Conservation (phyloP, 23 tunicate species). For the Phallusia fumigata region DNA sequence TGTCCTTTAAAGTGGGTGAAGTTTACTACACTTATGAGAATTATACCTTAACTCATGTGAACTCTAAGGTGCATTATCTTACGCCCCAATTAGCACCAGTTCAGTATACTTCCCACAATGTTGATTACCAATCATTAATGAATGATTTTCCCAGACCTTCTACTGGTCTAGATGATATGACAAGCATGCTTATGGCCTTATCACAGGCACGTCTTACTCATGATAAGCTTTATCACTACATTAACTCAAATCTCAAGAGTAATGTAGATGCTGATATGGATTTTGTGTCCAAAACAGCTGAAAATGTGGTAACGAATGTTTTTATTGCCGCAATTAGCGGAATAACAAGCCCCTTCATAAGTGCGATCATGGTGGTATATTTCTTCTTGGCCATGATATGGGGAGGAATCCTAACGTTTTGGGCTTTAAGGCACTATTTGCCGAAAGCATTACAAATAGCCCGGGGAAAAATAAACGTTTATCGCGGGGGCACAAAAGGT, state of each 20-base stretch:
- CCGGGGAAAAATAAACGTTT: not conserved
- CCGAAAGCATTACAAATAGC: not conserved
- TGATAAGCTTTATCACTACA: slow-evolving; percentile 12
- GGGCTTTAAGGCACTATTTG: not conserved
- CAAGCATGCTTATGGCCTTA: slow-evolving; percentile 9
- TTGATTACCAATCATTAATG: slow-evolving; percentile 2
- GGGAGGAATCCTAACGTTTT: slow-evolving; percentile 1
- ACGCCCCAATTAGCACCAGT: slow-evolving; percentile 9
- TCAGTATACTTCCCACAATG: not conserved
- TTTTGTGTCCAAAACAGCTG: not conserved
- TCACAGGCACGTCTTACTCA: not conserved
- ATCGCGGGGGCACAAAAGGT: not conserved
- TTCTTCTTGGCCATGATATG: not conserved
- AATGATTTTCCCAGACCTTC: slow-evolving; percentile 6
- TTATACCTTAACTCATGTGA: not conserved
- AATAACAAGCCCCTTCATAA: not conserved
- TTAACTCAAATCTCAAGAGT: not conserved
- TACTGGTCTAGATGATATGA: slow-evolving; percentile 9
- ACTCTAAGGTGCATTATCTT: slow-evolving; percentile 4
- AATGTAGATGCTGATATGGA: slow-evolving; percentile 11
- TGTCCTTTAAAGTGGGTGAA: slow-evolving; percentile 10
- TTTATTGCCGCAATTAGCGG: not conserved
- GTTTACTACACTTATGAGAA: slow-evolving; percentile 5
- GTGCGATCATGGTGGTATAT: not conserved
- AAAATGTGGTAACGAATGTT: not conserved